Evolutionary conservation across 2,797 vertebrate species (phyloP), one percentile per base, ranked within the genome.

Genomic region (Cyprinella venusta): DNA sequence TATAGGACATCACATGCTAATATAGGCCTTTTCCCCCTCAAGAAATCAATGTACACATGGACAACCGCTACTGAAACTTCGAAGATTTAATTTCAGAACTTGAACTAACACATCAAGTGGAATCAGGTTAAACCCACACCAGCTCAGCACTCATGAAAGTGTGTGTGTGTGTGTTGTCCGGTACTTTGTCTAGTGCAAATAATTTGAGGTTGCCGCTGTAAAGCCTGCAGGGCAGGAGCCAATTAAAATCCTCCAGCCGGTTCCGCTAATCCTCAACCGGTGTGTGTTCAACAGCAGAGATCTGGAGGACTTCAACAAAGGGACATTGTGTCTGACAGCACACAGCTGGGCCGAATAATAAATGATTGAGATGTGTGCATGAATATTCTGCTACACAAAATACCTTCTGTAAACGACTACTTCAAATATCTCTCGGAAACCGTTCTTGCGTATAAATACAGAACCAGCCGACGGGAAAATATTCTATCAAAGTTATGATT

Each of bases 171-270:
- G 30, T 12, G 48, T 81, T 68, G 68, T 84, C 70, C 79, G 69
- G 68, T 68, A 79, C 80, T 82, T 79, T 38, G 45, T 48, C 30
- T 54, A 7, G 38, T 75, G 69, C 24, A 48, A 63, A 81, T 81
- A 40, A 72, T 80, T 56, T 64, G 59, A 38, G 13, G 50, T 6
- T 16, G 26, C 72, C 19, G 1, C 45, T 45, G 61, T 63, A 84
- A 61, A 45, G 63, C 75, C 82, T 76, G 75, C 68, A 70, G 79
- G 82, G 75, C 19, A 48, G 59, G 45, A 87, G 80, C 45, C 83
- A 87, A 87, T 87, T 87, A 80, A 87, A 87, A 85, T 80, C 54
- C 80, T 65, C 26, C 30, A 67, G 63, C 26, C 36, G 12, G 24
- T 13, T 69, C 12, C 64, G 26, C 78, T 79, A 79, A 79, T 79